Evolutionary conservation across 2,797 vertebrate species (phyloP), one percentile per base, ranked within the genome.

Genomic region (Buphagus erythrorhynchus): DNA sequence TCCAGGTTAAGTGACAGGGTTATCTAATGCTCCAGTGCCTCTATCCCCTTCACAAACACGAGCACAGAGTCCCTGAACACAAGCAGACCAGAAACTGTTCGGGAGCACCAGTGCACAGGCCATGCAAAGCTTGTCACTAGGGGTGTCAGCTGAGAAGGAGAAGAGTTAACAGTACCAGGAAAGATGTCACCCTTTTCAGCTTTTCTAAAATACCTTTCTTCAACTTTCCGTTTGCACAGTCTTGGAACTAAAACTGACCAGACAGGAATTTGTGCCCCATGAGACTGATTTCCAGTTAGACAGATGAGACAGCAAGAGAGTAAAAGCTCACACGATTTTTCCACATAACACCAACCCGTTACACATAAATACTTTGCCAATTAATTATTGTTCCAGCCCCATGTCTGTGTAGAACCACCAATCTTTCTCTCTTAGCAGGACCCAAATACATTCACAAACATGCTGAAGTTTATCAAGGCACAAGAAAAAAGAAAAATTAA

Each of bases 241-340:
- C 69, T 78, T 94, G 94, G 95, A 96, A 90, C 73, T 78, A 62
- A 95, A 95, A 94, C 87, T 88, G 77, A 90, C 82, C 79, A 94
- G 91, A 80, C 87, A 86, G 89, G 94, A 96, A 95, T 79, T 25
- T 93, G 28, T 48, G 62, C 61, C 94, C 91, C 89, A 71, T 28
- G 89, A 83, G 87, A 91, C 49, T 59, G 26, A 54, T 89, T 89
- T 94, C 89, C 91, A 97, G 68, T 95, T 86, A 57, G 22, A 80
- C 48, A 80, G 40, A 88, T 85, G 87, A 96, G 82, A 88, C 81
- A 81, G 61, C 58, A 72, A 33, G 68, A 48, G 63, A 61, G 15
- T 68, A 67, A 94, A 85, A 94, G 73, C 79, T 90, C 93, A 84
- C 68, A 58, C 36, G 5, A 17, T 88, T 95, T 94, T 95, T 96